Evolutionary conservation across 2,113 vertebrate genomes (phyloP), one percentile per base, ranked within the genome.

Genomic region (Spea bombifrons): DNA sequence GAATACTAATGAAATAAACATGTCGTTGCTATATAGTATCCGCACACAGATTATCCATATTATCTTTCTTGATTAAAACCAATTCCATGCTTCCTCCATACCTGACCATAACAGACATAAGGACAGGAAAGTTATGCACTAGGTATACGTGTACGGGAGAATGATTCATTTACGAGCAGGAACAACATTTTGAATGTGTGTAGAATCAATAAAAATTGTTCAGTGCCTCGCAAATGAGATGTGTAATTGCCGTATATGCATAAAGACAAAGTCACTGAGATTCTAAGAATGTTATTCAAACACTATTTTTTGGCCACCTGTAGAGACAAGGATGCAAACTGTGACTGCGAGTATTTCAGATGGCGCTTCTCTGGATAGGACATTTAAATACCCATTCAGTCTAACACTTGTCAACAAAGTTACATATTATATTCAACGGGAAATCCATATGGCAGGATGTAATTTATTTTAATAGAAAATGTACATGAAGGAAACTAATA

Each of bases 361-460:
- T 68, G 78, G 74, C 66, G 64, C 78, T 80, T 73, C 50, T 74
- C 55, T 80, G 78, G 78, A 80, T 74, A 80, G 46, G 30, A 80
- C 70, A 17, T 74, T 74, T 80, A 80, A 80, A 80, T 80, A 80
- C 78, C 71, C 65, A 80, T 80, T 80, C 78, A 80, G 63, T 66
- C 71, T 49, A n/a, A 74, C 52, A 80, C 78, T 80, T 74, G 64
- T 74, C 71, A 67, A 59, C 12, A 44, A 73, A 74, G 50, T 74
- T 80, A 80, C 57, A 74, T 55, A 50, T 67, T 6, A 5, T 67
- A 61, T 80, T 80, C 71, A 80, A 74, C 50, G 61, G 64, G 50
- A 80, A 74, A 61, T 72, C 78, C 71, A 80, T 80, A 80, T 80
- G 78, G 71, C 78, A 80, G 71, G 78, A 80, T 80, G 78, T 74